phyloP scores from a whole-genome alignment of 92 coral and sea anemone species.

The Actinostola sp. region DNA sequence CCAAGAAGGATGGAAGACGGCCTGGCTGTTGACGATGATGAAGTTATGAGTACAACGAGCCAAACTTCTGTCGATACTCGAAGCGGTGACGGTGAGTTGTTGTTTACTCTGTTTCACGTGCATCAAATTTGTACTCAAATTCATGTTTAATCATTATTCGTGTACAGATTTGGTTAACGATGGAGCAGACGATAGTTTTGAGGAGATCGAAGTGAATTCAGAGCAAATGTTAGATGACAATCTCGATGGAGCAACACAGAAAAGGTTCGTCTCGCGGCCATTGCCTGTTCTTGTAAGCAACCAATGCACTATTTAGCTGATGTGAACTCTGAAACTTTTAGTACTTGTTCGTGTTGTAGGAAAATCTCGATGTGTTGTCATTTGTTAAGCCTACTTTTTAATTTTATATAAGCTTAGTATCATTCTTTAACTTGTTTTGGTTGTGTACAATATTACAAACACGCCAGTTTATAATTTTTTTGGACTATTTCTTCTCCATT shows the following conservation, averaged over 20 bases:
- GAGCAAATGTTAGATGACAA: slow-evolving; percentile 87
- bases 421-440: no score
- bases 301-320: no score
- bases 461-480: no score
- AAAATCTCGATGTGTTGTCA: no score
- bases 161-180: slow-evolving; percentile 57
- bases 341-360: no score
- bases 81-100: slow-evolving; percentile 73
- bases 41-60: slow-evolving; percentile 76
- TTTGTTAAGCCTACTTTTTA: no score
- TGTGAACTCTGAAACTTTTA: no score
- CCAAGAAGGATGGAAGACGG: slow-evolving; percentile 42
- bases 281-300: no score
- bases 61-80: slow-evolving; percentile 69
- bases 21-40: slow-evolving; percentile 68
- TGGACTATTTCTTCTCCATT: no score
- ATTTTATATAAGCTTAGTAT: no score
- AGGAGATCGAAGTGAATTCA: slow-evolving; percentile 78
- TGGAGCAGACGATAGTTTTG: slow-evolving; percentile 69
- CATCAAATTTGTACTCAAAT: not conserved
- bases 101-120: slow-evolving; percentile 22
- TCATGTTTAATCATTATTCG: not conserved
- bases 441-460: no score
- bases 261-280: slow-evolving; percentile 77
- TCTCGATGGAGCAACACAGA: slow-evolving; percentile 89